These are phyloP conservation scores for Choristoneura fumiferana DNA, from an alignment of 1,140 invertebrate genomes.

Conservation along the genomic window DNA sequence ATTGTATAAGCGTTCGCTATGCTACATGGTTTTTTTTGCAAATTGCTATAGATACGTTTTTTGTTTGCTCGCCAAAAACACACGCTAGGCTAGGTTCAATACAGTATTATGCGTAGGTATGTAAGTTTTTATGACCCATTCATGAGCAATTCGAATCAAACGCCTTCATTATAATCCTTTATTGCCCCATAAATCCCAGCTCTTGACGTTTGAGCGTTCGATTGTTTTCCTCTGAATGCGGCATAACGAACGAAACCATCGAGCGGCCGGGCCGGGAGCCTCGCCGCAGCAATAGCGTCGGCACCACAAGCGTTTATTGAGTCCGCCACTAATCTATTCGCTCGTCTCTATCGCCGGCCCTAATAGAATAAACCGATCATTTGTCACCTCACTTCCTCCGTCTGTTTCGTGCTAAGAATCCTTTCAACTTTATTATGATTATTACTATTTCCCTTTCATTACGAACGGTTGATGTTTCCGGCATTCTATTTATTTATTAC, in stretches of 20 bases:
- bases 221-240: slow-evolving; percentile 1
- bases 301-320: background rate
- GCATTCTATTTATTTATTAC: background rate
- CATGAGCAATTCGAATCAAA: slow-evolving; percentile 12
- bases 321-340: slow-evolving; percentile 3
- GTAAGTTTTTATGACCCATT: slow-evolving; percentile 11
- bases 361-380: slow-evolving; percentile 2
- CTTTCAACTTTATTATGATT: background rate
- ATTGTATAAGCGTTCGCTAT: too few relatives aligned
- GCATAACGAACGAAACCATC: too few relatives aligned
- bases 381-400: background rate
- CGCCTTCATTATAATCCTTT: slow-evolving; percentile 12
- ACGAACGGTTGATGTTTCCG: background rate
- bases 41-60: background rate
- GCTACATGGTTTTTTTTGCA: background rate
- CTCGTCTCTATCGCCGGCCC: background rate
- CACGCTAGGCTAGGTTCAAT: background rate
- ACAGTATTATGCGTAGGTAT: background rate
- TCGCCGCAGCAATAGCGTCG: background rate
- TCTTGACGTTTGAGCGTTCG: slow-evolving; percentile 1
- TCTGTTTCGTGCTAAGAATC: background rate
- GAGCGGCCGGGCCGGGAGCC: too few relatives aligned
- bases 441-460: slow-evolving; percentile 4
- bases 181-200: slow-evolving; percentile 14
- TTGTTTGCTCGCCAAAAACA: background rate